Evolutionary conservation across 2,113 vertebrate genomes (phyloP).

Genomic region (human): GRCh38 chr5:16856001-16856500

Average conservation of each 20-base stretch:
- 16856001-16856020: conserved; percentile 54
- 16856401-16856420: too few species aligned
- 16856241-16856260: background rate
- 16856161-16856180: background rate
- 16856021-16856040: conserved; percentile 36
- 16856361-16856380: too few species aligned
- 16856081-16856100: background rate
- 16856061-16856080: background rate
- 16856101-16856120: background rate
- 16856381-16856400: too few species aligned
- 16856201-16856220: background rate
- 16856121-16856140: background rate
- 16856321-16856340: too few species aligned
- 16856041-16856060: background rate
- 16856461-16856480: too few species aligned
- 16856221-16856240: background rate
- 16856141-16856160: background rate
- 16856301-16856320: too few species aligned
- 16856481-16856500: too few species aligned
- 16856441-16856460: too few species aligned
- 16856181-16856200: accelerated
- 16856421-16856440: too few species aligned
- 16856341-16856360: too few species aligned
- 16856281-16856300: too few species aligned
- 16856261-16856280: background rate